Percentiles rank a stretch among this genome's conserved stretches.
phyloP scores from a whole-genome alignment of 2,888 invertebrate genomes.

The Alloplasta piceator region DNA sequence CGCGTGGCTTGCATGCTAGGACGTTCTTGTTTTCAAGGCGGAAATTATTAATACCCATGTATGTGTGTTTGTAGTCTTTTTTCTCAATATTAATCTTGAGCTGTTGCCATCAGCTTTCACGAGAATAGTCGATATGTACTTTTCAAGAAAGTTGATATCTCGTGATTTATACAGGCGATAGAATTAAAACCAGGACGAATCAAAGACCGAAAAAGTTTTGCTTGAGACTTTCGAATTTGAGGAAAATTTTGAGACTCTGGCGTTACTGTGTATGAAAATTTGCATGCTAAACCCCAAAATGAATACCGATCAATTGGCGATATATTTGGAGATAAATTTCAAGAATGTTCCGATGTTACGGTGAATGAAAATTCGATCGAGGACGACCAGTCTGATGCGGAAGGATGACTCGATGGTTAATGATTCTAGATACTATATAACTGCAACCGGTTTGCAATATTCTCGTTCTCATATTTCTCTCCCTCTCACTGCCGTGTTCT shows the following conservation, averaged over 20 bases:
- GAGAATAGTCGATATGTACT: conserved; percentile 3
- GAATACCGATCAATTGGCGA: neutral
- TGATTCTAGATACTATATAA: neutral
- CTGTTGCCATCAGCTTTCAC: conserved; percentile 71
- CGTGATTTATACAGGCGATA: conserved; percentile 55
- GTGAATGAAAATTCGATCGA: conserved; percentile 26
- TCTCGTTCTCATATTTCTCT: conserved; percentile 31
- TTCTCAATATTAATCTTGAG: neutral
- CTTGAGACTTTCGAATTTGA: conserved; percentile 6
- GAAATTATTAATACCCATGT: conserved; percentile 64
- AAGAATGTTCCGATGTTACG: neutral
- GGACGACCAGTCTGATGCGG: conserved; percentile 19
- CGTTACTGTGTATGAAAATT: neutral
- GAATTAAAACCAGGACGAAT: neutral
- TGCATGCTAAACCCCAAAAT: neutral
- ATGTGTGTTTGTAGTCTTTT: neutral
- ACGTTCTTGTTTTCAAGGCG: conserved; percentile 16
- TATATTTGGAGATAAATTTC: conserved; percentile 4
- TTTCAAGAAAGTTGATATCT: conserved; percentile 4
- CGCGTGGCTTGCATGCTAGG: conserved; percentile 3
- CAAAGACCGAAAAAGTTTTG: neutral
- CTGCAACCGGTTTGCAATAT: conserved; percentile 51
- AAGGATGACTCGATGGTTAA: conserved; percentile 41
- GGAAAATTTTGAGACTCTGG: neutral
- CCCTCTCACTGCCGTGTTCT: conserved; percentile 13